Percentiles rank a stretch among this genome's conserved stretches.
These are phyloP conservation scores for Nesometra sesokonis DNA, from an alignment of 35 echinoderm and acorn worm genomes.

Conservation along the genomic window DNA sequence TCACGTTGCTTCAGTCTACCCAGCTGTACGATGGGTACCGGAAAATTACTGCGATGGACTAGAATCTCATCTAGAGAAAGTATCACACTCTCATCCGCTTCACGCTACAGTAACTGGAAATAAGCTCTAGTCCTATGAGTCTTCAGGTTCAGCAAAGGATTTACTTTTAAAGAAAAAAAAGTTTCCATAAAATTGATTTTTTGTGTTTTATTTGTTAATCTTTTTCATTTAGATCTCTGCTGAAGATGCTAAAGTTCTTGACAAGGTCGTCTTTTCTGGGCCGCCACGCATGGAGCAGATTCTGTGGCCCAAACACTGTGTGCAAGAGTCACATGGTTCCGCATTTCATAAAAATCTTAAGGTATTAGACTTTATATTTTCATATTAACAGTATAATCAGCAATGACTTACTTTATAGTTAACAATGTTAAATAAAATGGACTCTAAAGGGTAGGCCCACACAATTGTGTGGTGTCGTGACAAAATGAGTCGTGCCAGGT, in stretches of 20 bases:
- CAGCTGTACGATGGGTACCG: no score
- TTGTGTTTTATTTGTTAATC: no score
- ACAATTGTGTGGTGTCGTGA: background rate
- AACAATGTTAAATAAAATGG: background rate
- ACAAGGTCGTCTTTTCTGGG: conserved; percentile 45
- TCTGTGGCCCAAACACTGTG: conserved; percentile 78
- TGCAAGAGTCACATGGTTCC: conserved; percentile 44
- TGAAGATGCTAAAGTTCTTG: conserved; percentile 50
- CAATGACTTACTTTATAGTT: background rate
- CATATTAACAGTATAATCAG: background rate
- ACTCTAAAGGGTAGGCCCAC: background rate
- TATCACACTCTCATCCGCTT: no score
- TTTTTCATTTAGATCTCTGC: conserved; percentile 26
- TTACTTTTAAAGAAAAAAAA: no score
- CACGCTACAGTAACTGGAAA: no score
- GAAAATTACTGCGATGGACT: no score
- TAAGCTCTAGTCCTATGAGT: no score
- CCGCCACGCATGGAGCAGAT: conserved; percentile 32
- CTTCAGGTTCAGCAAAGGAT: no score
- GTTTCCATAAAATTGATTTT: background rate
- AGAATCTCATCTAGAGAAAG: no score
- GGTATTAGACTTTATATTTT: conserved; percentile 11
- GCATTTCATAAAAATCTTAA: conserved; percentile 62
- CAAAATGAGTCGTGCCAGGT: no score
- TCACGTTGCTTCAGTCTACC: no score